These are phyloP conservation scores for Andrena flavipes DNA, from an alignment of 2,888 invertebrate species.

Conservation along the genomic window DNA sequence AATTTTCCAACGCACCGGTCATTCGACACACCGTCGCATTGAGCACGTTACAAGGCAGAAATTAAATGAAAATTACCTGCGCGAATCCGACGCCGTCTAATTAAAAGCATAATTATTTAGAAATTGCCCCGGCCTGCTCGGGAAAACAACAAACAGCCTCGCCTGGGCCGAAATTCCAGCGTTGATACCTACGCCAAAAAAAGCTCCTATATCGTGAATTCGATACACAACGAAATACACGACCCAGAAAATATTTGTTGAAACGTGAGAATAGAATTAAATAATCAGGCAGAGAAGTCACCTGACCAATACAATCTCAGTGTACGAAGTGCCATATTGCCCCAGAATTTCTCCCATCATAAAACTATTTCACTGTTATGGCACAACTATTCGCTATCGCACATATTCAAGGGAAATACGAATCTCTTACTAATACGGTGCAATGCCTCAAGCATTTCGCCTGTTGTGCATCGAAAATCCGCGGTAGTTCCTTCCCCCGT, in stretches of 20 bases:
- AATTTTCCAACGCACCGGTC: conserved; percentile 34
- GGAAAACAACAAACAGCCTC: conserved; percentile 22
- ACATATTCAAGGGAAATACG: too few species aligned
- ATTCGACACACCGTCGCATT: conserved; percentile 21
- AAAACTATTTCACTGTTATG: too few species aligned
- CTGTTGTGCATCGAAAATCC: too few species aligned
- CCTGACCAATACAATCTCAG: too few species aligned
- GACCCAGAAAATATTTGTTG: background rate
- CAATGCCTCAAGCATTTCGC: too few species aligned
- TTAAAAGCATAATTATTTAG: conserved; percentile 63
- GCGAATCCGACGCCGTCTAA: conserved; percentile 51
- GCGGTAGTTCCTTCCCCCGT: too few species aligned
- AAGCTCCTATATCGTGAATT: background rate
- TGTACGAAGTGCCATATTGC: too few species aligned
- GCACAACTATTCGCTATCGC: too few species aligned
- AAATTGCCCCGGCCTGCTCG: conserved; percentile 19
- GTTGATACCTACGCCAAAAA: conserved; percentile 7
- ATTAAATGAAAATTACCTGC: conserved; percentile 58
- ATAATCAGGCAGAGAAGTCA: background rate
- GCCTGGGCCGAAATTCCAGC: conserved; percentile 24
- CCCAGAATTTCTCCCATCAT: too few species aligned
- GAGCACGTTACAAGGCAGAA: conserved; percentile 41
- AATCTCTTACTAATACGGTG: too few species aligned
- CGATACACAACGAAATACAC: background rate
- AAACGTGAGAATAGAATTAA: background rate